These are phyloP conservation scores for Crypturellus tataupa DNA, from an alignment of 2,797 vertebrate genomes.

Conservation along the genomic window DNA sequence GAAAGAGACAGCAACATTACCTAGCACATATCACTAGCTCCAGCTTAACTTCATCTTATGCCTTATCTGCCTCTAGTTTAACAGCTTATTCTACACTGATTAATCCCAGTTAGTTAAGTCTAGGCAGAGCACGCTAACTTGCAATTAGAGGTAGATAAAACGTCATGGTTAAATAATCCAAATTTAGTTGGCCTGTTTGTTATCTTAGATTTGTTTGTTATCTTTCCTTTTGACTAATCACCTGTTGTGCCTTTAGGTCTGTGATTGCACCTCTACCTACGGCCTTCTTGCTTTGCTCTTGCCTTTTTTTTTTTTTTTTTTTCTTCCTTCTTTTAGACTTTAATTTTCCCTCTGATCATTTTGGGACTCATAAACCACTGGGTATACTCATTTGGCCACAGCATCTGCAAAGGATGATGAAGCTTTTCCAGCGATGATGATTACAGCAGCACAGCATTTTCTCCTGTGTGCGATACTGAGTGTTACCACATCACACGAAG, in stretches of 20 bases:
- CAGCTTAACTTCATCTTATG: background rate
- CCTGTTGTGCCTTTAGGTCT: background rate
- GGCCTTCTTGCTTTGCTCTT: background rate
- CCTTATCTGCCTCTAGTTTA: background rate
- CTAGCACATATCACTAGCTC: background rate
- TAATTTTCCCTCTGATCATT: slow-evolving; percentile 22
- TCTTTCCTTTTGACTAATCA: background rate
- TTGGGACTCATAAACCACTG: slow-evolving; percentile 24
- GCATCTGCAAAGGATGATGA: slow-evolving; percentile 31
- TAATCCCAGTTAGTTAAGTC: slow-evolving; percentile 22
- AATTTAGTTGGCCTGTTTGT: slow-evolving; percentile 2
- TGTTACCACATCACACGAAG: background rate
- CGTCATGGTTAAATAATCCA: background rate
- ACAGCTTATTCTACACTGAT: background rate
- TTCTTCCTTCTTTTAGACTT: background rate
- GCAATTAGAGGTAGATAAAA: slow-evolving; percentile 30
- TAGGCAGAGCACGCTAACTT: slow-evolving; percentile 12
- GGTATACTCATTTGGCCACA: slow-evolving; percentile 26
- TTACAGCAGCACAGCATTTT: slow-evolving; percentile 39
- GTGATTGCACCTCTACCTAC: background rate
- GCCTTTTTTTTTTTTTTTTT: background rate
- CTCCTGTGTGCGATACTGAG: background rate
- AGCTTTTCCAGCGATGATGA: slow-evolving; percentile 35
- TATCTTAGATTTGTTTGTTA: background rate
- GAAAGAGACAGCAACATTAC: background rate